These are phyloP conservation scores for Geococcyx californianus DNA, from an alignment of 2,113 vertebrate species.

Conservation along the genomic window DNA sequence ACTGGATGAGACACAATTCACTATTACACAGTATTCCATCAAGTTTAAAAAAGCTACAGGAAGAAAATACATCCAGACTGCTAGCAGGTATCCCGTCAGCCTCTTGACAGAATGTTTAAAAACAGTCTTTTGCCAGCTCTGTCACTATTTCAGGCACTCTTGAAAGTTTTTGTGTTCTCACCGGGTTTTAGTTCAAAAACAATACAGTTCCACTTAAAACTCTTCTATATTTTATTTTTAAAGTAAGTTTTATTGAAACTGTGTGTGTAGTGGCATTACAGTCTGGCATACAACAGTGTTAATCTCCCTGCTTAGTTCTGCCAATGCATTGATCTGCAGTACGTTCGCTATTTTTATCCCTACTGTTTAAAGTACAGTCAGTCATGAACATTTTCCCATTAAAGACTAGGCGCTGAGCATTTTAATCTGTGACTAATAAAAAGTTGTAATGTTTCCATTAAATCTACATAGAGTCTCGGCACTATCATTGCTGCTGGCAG, in stretches of 20 bases:
- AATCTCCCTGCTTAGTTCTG: background rate
- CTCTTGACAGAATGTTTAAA: background rate
- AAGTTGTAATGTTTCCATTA: slow-evolving; percentile 4
- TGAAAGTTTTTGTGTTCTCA: background rate
- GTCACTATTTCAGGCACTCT: background rate
- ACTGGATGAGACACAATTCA: too few species aligned
- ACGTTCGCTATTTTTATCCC: slow-evolving; percentile 15
- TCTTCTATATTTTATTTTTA: background rate
- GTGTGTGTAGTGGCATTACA: background rate
- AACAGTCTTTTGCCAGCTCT: background rate
- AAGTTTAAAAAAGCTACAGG: background rate
- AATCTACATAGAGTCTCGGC: background rate
- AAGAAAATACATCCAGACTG: background rate
- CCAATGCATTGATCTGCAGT: slow-evolving; percentile 15
- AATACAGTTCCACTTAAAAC: background rate
- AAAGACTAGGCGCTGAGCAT: background rate
- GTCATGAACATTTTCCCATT: slow-evolving; percentile 16
- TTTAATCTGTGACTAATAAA: slow-evolving; percentile 44
- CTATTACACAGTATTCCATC: background rate
- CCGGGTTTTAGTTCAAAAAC: background rate
- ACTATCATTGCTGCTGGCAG: background rate
- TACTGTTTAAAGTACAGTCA: slow-evolving; percentile 16
- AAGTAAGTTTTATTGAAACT: slow-evolving; percentile 19
- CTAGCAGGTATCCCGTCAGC: background rate
- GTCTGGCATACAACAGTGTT: background rate